These are phyloP conservation scores for Sesamia inferens DNA, from an alignment of 2,888 invertebrate species.

Conservation along the genomic window DNA sequence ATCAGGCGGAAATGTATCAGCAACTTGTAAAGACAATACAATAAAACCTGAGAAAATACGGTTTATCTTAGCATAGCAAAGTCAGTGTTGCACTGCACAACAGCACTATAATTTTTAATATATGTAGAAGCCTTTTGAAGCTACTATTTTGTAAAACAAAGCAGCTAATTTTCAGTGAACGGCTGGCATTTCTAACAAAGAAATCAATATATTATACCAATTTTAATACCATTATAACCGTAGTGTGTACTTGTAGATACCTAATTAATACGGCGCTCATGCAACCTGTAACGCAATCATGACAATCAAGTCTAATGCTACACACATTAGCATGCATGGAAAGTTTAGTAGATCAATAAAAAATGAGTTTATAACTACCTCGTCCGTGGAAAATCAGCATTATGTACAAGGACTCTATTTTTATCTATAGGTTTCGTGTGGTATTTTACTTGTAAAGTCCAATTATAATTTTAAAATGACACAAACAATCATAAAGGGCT, in stretches of 20 bases:
- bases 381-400: constrained; percentile 19
- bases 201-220: constrained; percentile 37
- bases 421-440: constrained; percentile 15
- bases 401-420: constrained; percentile 26
- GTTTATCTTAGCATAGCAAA: not conserved
- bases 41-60: not conserved
- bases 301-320: constrained; percentile 22
- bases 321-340: constrained; percentile 23
- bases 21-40: not conserved
- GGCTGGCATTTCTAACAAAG: constrained; percentile 11
- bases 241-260: constrained; percentile 17
- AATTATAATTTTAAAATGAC: constrained; percentile 48
- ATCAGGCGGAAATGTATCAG: not conserved
- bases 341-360: constrained; percentile 40
- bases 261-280: constrained; percentile 34
- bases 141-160: not conserved
- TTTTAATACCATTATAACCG: constrained; percentile 25
- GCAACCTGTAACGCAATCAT: constrained; percentile 47
- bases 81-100: not conserved
- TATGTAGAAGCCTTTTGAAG: not conserved
- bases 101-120: not conserved
- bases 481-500: constrained; percentile 22
- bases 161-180: not conserved
- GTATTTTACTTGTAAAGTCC: constrained; percentile 29
- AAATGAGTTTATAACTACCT: constrained; percentile 26